Conservation (phyloP, 2,888 invertebrate species). For the Amphipoea oculea region DNA sequence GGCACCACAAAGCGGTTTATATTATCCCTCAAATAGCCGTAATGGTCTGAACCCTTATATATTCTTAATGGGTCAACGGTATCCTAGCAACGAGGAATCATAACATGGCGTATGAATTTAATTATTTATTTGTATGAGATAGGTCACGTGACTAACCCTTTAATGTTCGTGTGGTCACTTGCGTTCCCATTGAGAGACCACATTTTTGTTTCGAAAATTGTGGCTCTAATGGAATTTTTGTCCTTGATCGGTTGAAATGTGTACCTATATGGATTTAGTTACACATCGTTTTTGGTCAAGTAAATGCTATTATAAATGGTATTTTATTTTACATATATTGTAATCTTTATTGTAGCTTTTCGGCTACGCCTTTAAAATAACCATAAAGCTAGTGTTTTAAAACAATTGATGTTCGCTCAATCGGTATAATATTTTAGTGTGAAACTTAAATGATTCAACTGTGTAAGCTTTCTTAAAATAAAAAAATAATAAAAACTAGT, state of each 20-base stretch:
- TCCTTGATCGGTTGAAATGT: not conserved
- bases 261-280: not conserved
- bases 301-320: not conserved
- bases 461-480: constrained; percentile 18
- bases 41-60: constrained; percentile 63
- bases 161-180: constrained; percentile 26
- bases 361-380: constrained; percentile 10
- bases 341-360: not conserved
- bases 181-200: too few species aligned
- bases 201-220: constrained; percentile 7
- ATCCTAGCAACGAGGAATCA: constrained; percentile 75
- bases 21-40: constrained; percentile 71
- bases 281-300: not conserved
- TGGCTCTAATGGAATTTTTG: constrained; percentile 10
- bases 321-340: not conserved
- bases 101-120: constrained; percentile 72
- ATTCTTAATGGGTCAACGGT: constrained; percentile 73
- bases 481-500: constrained; percentile 10
- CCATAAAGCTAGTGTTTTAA: not conserved
- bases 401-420: not conserved
- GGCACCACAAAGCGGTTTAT: constrained; percentile 63
- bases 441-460: too few species aligned
- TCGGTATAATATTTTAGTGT: not conserved
- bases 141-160: constrained; percentile 69
- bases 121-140: constrained; percentile 67